Conservation (phyloP, 2,797 vertebrate species). For the Furcifer pardalis region DNA sequence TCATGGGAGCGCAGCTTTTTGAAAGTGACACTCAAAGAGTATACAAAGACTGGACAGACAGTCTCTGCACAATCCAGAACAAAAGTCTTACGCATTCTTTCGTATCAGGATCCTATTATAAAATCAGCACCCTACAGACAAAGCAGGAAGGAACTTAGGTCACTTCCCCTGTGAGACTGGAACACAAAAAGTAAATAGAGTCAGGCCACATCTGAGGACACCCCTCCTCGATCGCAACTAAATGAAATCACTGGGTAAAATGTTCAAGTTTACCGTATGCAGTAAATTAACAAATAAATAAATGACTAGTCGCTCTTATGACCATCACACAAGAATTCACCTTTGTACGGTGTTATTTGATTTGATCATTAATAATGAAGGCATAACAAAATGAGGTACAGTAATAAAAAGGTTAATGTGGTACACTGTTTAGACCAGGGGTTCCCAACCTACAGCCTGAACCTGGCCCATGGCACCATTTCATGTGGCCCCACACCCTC, state of each 20-base stretch:
- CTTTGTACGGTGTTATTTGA: background rate
- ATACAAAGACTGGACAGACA: background rate
- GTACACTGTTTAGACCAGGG: too few relatives aligned
- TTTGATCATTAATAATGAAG: background rate
- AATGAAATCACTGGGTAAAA: constrained; percentile 42
- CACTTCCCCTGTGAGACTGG: constrained; percentile 73
- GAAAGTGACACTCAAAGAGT: background rate
- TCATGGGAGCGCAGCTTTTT: background rate
- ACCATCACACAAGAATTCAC: background rate
- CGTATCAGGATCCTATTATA: constrained; percentile 15
- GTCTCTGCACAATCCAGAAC: background rate
- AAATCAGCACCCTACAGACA: constrained; percentile 22
- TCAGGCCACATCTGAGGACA: constrained; percentile 54
- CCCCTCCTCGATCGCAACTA: constrained; percentile 54
- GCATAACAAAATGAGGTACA: too few relatives aligned
- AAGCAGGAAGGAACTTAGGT: constrained; percentile 72
- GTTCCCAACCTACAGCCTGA: too few relatives aligned
- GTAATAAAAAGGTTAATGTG: too few relatives aligned
- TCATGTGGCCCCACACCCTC: too few relatives aligned
- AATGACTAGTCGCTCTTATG: constrained; percentile 10
- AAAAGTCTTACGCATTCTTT: background rate
- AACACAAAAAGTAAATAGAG: constrained; percentile 69
- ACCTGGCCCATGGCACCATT: too few relatives aligned
- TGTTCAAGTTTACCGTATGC: background rate
- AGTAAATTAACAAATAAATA: constrained; percentile 26